Base-by-base conservation (phyloP, 2,113 vertebrate genomes). In the Bufo gargarizans region DNA sequence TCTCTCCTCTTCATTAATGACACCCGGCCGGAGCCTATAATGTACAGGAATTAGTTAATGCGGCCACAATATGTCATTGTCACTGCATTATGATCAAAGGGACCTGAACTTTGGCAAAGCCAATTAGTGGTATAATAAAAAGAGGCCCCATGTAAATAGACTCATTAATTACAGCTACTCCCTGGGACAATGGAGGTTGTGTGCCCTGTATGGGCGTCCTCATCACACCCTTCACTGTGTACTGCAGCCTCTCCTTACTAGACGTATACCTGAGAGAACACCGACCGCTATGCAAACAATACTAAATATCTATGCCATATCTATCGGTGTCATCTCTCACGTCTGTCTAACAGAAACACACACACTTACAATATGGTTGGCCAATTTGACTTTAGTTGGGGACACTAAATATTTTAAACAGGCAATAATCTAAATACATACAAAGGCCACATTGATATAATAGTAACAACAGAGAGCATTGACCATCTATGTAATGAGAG, bases 121-220 rank as follows among this genome's bases (percentile, higher is more conserved):
- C 55, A 85, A 85, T 85, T 85, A 85, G 83, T 45, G 67, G 50
- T 85, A 59, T 58, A 74, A 84, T 84, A 65, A 45, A 72, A 71
- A 84, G 50, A 65, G 47, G 82, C 49, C 22, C 43, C 33, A 74
- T 9, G 67, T 85, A 85, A 85, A 74, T 74, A 85, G 49, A 74
- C 83, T 74, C 22, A 74, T 85, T 85, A 85, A 72, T 85, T 76
- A 74, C 67, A 45, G 83, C 83, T 22, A 74, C 56, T n/a, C 47
- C 50, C 63, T 53, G 45, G 55, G 61, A n/a, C 49, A 53, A 55
- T 22, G 8, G 7, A 55, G 20, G 20, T 0, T 19, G 22, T 59
- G 55, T 45, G 20, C 78, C 61, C n/a, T 13, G 77, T 6, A 14
- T 22, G 5, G 14, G 2, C 3, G 63, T 47, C 71, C 72, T 76